Percentiles rank a stretch among this genome's conserved stretches.
Conservation (phyloP, 2,113 vertebrate species). For the Abramis brama region DNA sequence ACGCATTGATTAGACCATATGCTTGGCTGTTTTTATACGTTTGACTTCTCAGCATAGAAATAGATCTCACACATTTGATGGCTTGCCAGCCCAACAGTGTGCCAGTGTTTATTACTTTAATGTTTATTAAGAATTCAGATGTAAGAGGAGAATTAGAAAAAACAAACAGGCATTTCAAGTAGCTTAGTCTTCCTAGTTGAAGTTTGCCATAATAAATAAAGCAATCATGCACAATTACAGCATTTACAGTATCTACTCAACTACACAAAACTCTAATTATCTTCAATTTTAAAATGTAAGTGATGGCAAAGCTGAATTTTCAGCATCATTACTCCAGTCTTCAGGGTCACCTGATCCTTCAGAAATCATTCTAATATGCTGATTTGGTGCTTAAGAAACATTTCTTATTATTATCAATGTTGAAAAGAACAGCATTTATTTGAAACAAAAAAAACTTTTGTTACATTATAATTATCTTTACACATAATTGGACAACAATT, state of each 20-base stretch:
- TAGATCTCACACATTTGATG: neutral
- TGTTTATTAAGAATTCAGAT: neutral
- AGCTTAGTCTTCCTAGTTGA: neutral
- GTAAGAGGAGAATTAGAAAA: slow-evolving; percentile 17
- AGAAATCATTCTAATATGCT: neutral
- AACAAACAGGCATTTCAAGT: slow-evolving; percentile 15
- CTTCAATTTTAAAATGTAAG: neutral
- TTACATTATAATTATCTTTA: neutral
- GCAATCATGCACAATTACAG: neutral
- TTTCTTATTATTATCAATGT: no score
- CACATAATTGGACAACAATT: no score
- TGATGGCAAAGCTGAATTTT: neutral
- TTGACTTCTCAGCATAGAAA: slow-evolving; percentile 45
- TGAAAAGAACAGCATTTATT: no score
- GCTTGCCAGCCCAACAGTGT: slow-evolving; percentile 8
- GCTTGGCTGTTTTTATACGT: slow-evolving; percentile 42
- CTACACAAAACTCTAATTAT: neutral
- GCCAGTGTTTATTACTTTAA: slow-evolving; percentile 9
- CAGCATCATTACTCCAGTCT: neutral
- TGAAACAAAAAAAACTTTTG: no score
- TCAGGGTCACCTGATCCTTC: neutral
- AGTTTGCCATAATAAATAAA: neutral
- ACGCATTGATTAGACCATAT: slow-evolving; percentile 39
- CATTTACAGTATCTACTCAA: neutral
- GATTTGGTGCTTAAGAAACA: neutral